Evolutionary conservation across 1,140 invertebrate genomes (phyloP), one percentile per base, ranked within the genome.

Genomic region (Tenebrio molitor): DNA sequence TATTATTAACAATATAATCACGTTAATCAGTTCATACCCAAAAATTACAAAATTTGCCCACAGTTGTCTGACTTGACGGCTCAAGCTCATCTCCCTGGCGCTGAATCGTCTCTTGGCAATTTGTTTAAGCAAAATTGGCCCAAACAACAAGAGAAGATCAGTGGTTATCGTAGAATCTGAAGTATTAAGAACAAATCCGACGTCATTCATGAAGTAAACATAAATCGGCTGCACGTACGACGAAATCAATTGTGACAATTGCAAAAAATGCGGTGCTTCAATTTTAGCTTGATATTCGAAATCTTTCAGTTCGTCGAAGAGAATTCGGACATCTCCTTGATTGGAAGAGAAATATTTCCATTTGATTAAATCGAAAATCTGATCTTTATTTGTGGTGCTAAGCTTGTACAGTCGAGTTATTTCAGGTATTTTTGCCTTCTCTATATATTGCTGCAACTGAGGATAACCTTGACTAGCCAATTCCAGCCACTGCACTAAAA

Each of bases 141-240:
- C 91, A 63, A 92, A 85, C 15, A 91, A 78, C 17, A 90, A 86
- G 1, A 91, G 81, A 64, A 92, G 81, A 76, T 92, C 90, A 0
- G 89, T 84, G 19, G 79, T 69, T 10, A 75, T 64, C 0, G 71
- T 71, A 12, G 73, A 36, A 69, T 81, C 77, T 23, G 67, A 65
- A 1, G 74, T 66, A 66, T 79, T 78, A 3, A 74, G n/a, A 39
- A 69, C 23, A 69, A 78, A 53, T 7, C 74, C 74, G 29, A 73
- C 15, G 63, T 75, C 53, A 36, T 79, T 34, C 25, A 80, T 71
- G 25, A 62, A 75, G 42, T 80, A 80, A 33, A 74, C 78, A 66
- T 74, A 80, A 69, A 79, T 76, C 3, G 79, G 75, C 65, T 73
- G 69, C 6, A 83, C 78, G 39, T 81, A 77, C 2, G 83, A 77